A percentile compares a stretch with the other conserved stretches of the same genome.
phyloP scores from a whole-genome alignment of 2,888 invertebrate species.

The Athalia circularis region DNA sequence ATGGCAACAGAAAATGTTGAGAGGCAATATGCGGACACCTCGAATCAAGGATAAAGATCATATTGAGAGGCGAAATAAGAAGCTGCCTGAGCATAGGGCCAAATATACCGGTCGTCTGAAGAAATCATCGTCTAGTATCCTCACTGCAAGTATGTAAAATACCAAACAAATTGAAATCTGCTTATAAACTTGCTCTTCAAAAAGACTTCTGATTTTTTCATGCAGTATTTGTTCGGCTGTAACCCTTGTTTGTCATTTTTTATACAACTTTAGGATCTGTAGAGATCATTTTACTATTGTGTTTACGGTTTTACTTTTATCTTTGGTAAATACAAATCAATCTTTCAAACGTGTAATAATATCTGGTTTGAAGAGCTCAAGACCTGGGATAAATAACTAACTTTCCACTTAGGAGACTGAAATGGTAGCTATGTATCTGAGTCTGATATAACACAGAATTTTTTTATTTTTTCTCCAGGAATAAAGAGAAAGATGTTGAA shows the following conservation, averaged over 20 bases:
- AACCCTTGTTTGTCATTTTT: too few species aligned
- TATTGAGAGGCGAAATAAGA: conserved; percentile 70
- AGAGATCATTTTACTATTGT: too few species aligned
- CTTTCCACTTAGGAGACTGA: neutral
- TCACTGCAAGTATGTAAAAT: conserved; percentile 74
- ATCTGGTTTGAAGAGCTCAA: too few species aligned
- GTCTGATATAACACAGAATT: neutral
- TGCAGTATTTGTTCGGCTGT: too few species aligned
- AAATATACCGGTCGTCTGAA: conserved; percentile 75
- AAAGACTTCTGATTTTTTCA: too few species aligned
- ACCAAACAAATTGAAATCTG: conserved; percentile 11
- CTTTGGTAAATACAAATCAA: too few species aligned
- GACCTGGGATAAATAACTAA: conserved; percentile 2
- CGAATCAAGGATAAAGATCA: conserved; percentile 70
- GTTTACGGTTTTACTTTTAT: too few species aligned
- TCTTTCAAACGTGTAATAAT: too few species aligned
- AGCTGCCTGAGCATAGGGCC: conserved; percentile 74
- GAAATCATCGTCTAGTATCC: conserved; percentile 74
- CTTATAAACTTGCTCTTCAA: too few species aligned
- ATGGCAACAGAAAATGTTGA: conserved; percentile 84
- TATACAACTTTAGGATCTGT: too few species aligned
- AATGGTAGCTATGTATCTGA: neutral
- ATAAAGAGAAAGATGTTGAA: conserved; percentile 74
- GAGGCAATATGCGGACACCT: conserved; percentile 70
- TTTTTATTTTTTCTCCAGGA: conserved; percentile 58